These are phyloP conservation scores for Aythya fuligula DNA, from an alignment of 2,797 vertebrate species.

Conservation along the genomic window DNA sequence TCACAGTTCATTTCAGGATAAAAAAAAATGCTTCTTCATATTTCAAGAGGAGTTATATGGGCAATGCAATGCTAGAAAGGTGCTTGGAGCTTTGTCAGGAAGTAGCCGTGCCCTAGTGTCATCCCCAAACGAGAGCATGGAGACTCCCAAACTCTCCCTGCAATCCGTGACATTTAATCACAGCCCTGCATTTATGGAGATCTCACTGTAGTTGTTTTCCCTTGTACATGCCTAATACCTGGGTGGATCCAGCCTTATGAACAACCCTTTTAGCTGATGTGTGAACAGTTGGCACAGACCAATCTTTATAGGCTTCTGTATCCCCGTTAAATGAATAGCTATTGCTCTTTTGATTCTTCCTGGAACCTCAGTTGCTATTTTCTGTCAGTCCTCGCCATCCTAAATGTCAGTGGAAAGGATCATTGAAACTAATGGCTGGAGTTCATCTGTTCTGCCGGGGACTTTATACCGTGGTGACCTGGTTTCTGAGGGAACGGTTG, in stretches of 20 bases:
- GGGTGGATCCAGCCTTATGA: background rate
- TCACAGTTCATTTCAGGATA: background rate
- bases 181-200: background rate
- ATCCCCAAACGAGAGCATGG: background rate
- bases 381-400: background rate
- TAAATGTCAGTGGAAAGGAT: slow-evolving; percentile 36
- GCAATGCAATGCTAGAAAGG: background rate
- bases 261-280: background rate
- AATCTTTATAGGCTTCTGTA: background rate
- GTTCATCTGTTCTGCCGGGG: background rate
- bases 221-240: background rate
- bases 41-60: background rate
- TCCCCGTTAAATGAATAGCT: slow-evolving; percentile 15
- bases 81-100: background rate
- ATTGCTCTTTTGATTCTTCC: slow-evolving; percentile 1
- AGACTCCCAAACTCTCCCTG: background rate
- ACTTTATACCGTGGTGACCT: background rate
- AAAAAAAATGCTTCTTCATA: background rate
- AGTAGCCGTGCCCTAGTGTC: background rate
- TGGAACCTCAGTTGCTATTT: background rate
- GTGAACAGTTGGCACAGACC: background rate
- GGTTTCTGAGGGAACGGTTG: background rate
- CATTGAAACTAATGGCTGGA: slow-evolving; percentile 37
- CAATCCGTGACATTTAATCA: background rate
- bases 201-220: background rate